Conservation (phyloP, 2,113 vertebrate species). For the Axis porcinus region DNA sequence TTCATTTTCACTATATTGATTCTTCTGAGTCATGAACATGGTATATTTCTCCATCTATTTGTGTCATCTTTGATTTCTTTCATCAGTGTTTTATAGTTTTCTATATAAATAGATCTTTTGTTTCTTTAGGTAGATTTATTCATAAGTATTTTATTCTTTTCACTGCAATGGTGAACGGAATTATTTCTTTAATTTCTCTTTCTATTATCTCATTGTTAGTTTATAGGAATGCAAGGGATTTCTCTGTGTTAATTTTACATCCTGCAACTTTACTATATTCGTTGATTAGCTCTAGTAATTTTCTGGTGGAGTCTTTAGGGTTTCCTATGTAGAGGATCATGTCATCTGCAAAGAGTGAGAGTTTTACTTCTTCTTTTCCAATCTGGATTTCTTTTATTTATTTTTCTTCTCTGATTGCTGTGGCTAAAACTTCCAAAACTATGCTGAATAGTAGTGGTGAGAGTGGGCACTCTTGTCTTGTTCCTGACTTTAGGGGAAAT, state of each 20-base stretch:
- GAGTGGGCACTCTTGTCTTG: not conserved
- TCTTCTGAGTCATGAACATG: not conserved
- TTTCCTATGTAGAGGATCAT: not conserved
- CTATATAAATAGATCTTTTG: not conserved
- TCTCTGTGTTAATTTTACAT: not conserved
- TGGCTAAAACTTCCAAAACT: not conserved
- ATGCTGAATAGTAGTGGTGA: not conserved
- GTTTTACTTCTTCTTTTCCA: not conserved
- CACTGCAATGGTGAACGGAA: rapidly evolving
- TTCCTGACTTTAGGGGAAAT: not conserved
- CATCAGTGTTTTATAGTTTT: not conserved
- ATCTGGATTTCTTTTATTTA: not conserved
- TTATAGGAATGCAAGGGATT: not conserved
- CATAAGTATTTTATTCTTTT: not conserved
- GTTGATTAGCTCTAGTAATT: not conserved
- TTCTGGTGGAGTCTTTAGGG: not conserved
- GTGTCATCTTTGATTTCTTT: not conserved
- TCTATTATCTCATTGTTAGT: not conserved
- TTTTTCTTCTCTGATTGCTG: not conserved
- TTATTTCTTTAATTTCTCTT: not conserved
- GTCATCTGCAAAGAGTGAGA: not conserved
- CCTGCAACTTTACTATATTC: not conserved
- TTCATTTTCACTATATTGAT: not conserved
- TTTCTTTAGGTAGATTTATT: not conserved
- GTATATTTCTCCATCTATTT: not conserved